A percentile compares a stretch with the other conserved stretches of the same genome.
phyloP scores from a whole-genome alignment of 2,888 invertebrate species.

The Sesia apiformis region DNA sequence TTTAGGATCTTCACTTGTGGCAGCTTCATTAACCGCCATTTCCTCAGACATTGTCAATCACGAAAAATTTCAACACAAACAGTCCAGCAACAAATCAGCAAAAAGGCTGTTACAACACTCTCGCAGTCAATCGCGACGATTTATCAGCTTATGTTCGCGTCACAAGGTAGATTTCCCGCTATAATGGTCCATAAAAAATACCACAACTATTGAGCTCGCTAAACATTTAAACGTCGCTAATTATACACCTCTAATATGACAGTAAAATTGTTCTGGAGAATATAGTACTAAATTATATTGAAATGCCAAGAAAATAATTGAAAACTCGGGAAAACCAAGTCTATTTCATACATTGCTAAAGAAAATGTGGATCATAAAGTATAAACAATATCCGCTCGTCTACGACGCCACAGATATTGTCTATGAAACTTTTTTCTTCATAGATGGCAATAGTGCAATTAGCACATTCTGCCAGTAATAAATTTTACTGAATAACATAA shows the following conservation, averaged over 20 bases:
- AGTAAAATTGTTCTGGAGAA: neutral
- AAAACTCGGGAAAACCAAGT: neutral
- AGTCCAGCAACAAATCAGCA: conserved; percentile 48
- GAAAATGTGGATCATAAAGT: neutral
- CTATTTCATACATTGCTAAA: neutral
- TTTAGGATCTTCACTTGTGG: conserved; percentile 42
- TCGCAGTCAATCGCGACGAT: conserved; percentile 36
- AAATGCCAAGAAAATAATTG: neutral
- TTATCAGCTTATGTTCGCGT: conserved; percentile 58
- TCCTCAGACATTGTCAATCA: conserved; percentile 68
- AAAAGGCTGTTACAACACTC: conserved; percentile 54
- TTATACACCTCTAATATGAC: neutral
- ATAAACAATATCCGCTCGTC: neutral
- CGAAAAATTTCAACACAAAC: conserved; percentile 40
- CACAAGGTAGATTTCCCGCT: conserved; percentile 69
- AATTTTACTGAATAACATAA: no score
- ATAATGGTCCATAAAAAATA: conserved; percentile 44
- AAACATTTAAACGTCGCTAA: conserved; percentile 11
- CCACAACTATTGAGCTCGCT: conserved; percentile 18
- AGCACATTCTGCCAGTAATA: neutral
- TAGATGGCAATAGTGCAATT: no score
- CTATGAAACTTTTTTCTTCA: neutral
- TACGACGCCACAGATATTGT: neutral
- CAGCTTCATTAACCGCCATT: conserved; percentile 48
- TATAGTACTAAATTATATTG: neutral